Evolutionary conservation across 2,797 vertebrate genomes (phyloP), one percentile per base, ranked within the genome.

Genomic region (Falco columbarius): DNA sequence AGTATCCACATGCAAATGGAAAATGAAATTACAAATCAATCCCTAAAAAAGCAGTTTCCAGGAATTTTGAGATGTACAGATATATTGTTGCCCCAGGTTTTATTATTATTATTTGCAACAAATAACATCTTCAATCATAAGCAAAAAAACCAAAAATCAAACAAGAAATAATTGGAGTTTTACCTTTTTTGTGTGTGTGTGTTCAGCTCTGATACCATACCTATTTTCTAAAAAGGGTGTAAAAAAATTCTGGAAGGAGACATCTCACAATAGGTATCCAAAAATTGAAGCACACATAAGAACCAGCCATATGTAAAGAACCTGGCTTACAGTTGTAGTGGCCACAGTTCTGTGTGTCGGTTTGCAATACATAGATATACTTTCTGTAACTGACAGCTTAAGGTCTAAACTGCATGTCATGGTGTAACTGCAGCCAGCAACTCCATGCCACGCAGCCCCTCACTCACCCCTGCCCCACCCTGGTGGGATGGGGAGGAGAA

Each of bases 11-110:
- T 38, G 26, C 2, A 90, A 90, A 90, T 54, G 26, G 38, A 90
- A 90, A 86, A 63, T 27, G 66, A 71, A 83, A 59, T 74, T 67
- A 65, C 24, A 61, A 91, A 86, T 86, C 22, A 88, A 63, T 54
- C 17, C 20, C 18, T 82, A 19, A 91, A 93, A 81, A 67, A 46
- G 1, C 1, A 22, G 2, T 58, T 92, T 90, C 44, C 44, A 56
- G 55, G 46, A 90, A 65, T 81, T 71, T 32, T 44, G 34, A 88
- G 12, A 83, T 30, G 30, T 77, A 2, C 5, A 44, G 34, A 32
- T 59, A 66, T 80, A n/a, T 66, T 66, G 7, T 61, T 74, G 6
- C 49, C 18, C 6, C 16, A 52, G 7, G 2, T 79, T 87, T 76
- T 87, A 21, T 54, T 70, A 47, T 15, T 3, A 30, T 54, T 49